Evolutionary conservation across 2,797 vertebrate species (phyloP).

Genomic region (Denticeps clupeoides): DNA sequence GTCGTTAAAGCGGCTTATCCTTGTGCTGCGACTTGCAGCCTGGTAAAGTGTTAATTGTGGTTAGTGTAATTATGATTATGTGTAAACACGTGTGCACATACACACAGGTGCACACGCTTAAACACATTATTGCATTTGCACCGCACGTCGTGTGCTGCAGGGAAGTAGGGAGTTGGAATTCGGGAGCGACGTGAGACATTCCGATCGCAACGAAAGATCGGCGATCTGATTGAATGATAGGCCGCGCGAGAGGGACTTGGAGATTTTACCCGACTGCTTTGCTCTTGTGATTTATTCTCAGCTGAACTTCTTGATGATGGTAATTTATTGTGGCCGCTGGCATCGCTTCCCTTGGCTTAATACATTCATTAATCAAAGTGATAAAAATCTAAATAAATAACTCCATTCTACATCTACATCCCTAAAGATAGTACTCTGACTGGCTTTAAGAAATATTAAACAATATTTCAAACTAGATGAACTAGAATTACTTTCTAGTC

Average conservation of each 20-base stretch:
- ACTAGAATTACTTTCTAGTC: too few relatives aligned
- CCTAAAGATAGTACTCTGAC: too few relatives aligned
- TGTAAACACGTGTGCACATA: constrained; percentile 4
- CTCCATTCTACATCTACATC: too few relatives aligned
- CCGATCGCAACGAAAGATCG: too few relatives aligned
- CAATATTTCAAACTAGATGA: too few relatives aligned
- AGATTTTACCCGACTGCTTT: constrained; percentile 14
- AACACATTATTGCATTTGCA: not conserved
- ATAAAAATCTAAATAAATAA: constrained; percentile 48
- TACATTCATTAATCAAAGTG: constrained; percentile 44
- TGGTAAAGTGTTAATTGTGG: constrained; percentile 32
- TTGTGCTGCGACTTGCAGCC: constrained; percentile 36
- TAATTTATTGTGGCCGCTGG: constrained; percentile 38
- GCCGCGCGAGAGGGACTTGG: not conserved
- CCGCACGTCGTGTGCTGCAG: not conserved
- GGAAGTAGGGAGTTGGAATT: too few relatives aligned
- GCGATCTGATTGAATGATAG: not conserved
- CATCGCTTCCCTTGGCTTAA: constrained; percentile 37
- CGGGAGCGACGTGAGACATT: too few relatives aligned
- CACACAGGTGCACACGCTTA: constrained; percentile 14
- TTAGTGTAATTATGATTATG: constrained; percentile 34
- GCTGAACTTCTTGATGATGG: constrained; percentile 37
- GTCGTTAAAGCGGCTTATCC: constrained; percentile 45
- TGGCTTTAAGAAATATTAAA: too few relatives aligned
- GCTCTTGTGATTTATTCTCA: constrained; percentile 43